phyloP scores from a whole-genome alignment of 2,797 vertebrate genomes.

The Enteromius paludinosus region DNA sequence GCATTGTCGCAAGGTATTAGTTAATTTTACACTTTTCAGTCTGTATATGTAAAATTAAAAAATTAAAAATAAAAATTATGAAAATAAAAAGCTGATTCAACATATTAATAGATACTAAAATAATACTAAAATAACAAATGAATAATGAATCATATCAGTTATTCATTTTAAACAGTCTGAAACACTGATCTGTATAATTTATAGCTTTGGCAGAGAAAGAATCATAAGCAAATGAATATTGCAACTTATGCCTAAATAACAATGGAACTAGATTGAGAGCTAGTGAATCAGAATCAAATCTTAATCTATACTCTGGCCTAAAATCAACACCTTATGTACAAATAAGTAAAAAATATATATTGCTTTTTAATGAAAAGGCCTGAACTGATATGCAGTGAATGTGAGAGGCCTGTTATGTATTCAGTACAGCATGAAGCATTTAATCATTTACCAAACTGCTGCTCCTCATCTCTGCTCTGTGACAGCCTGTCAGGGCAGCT shows the following conservation, averaged over 20 bases:
- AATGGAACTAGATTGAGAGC: not conserved
- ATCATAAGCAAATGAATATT: not conserved
- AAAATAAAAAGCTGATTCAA: not conserved
- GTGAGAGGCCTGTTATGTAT: slow-evolving; percentile 30
- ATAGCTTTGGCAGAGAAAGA: not conserved
- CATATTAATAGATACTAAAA: not conserved
- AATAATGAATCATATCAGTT: not conserved
- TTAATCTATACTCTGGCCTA: not conserved
- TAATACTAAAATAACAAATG: not conserved
- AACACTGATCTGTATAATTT: not conserved
- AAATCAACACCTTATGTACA: not conserved
- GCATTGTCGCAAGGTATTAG: too few species aligned
- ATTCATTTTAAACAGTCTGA: not conserved
- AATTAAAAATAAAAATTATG: not conserved
- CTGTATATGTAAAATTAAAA: too few species aligned
- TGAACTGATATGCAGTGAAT: not conserved
- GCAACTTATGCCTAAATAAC: not conserved
- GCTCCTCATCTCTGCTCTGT: slow-evolving; percentile 39
- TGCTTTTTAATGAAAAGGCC: not conserved
- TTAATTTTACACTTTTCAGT: not conserved
- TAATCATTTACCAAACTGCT: slow-evolving; percentile 46
- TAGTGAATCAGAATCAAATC: not conserved
- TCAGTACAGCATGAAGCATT: slow-evolving; percentile 26
- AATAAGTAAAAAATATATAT: not conserved
- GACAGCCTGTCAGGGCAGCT: slow-evolving; percentile 46